Percentiles rank a stretch among this genome's conserved stretches.
Conservation (phyloP, 2,113 vertebrate species). For the Osmerus mordax region DNA sequence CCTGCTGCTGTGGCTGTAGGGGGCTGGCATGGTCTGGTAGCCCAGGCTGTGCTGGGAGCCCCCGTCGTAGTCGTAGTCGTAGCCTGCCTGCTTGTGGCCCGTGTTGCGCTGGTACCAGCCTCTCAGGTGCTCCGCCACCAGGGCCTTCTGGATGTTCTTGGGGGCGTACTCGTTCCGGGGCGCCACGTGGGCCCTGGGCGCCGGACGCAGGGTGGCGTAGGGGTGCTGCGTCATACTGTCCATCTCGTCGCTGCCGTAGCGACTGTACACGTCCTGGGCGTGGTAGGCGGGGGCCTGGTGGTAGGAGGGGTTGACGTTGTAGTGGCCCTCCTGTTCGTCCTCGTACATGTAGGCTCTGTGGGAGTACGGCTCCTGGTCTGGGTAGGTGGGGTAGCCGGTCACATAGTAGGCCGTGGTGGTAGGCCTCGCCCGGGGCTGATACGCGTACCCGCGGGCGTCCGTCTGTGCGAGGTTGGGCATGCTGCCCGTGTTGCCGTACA, state of each 20-base stretch:
- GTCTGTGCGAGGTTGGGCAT: constrained; percentile 94
- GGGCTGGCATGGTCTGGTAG: constrained; percentile 76
- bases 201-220: constrained; percentile 86
- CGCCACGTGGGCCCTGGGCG: constrained; percentile 70
- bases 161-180: constrained; percentile 76
- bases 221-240: constrained; percentile 80
- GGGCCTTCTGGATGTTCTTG: constrained; percentile 87
- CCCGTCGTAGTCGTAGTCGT: constrained; percentile 81
- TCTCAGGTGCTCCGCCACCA: constrained; percentile 89
- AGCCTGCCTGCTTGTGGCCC: constrained; percentile 74
- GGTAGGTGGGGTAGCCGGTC: constrained; percentile 76
- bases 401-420: constrained; percentile 75
- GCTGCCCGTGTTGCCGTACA: constrained; percentile 85
- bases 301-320: constrained; percentile 81
- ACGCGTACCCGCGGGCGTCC: constrained; percentile 72
- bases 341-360: constrained; percentile 80
- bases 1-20: constrained; percentile 77
- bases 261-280: constrained; percentile 70
- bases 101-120: constrained; percentile 95
- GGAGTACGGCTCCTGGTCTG: constrained; percentile 75
- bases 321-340: constrained; percentile 88
- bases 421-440: constrained; percentile 56
- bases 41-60: constrained; percentile 82
- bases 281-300: constrained; percentile 70
- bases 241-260: constrained; percentile 76